A percentile compares a stretch with the other conserved stretches of the same genome.
Conservation (phyloP, 2,888 invertebrate species). For the Seira ritae region DNA sequence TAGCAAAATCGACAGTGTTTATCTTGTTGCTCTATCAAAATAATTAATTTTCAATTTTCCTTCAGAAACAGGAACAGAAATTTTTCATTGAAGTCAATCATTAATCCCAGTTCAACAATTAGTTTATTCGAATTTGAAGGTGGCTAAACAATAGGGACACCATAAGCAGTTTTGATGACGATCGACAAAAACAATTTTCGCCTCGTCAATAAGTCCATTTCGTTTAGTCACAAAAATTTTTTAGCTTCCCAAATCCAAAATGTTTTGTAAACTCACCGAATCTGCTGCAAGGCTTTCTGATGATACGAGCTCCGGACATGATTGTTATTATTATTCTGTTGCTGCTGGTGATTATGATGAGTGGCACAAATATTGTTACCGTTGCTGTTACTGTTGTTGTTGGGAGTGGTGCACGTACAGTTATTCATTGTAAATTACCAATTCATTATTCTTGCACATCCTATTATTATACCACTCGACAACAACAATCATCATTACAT, state of each 20-base stretch:
- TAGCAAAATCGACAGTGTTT: no score
- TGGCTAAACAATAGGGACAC: no score
- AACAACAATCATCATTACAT: not conserved
- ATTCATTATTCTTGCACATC: conserved; percentile 2
- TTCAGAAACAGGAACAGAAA: no score
- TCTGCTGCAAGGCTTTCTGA: conserved; percentile 71
- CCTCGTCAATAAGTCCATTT: no score
- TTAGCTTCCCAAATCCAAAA: no score
- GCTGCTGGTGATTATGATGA: not conserved
- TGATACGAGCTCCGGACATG: conserved; percentile 66
- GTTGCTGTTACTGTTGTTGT: not conserved
- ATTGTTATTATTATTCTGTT: not conserved
- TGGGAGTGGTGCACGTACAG: conserved; percentile 27
- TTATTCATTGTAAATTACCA: conserved; percentile 37
- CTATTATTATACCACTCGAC: not conserved
- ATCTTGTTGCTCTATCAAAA: no score
- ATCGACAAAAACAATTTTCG: not conserved
- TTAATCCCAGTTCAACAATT: no score
- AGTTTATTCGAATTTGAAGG: no score
- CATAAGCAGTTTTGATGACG: not conserved
- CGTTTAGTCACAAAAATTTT: no score
- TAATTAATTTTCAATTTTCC: not conserved
- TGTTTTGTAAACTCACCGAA: conserved; percentile 61
- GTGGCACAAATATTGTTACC: conserved; percentile 1
- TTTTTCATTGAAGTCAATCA: no score